Conservation (phyloP, 23 tunicate genomes). For the Botrylloides violaceus region DNA sequence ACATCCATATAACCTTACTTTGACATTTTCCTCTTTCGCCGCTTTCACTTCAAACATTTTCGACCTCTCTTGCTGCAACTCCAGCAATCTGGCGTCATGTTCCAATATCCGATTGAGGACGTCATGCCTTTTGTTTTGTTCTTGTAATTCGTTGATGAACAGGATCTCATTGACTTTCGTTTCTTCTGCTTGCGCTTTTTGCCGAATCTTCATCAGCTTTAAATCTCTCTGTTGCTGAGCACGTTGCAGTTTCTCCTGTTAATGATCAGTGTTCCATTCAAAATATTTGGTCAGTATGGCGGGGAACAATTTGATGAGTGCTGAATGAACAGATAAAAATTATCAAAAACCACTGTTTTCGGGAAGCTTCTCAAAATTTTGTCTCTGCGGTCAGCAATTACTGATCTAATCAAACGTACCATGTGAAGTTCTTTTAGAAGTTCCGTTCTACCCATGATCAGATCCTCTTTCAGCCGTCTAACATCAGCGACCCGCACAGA, state of each 20-base stretch:
- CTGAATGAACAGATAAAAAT: not conserved
- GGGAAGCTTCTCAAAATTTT: too few relatives aligned
- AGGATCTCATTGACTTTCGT: conserved; percentile 90
- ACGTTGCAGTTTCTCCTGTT: conserved; percentile 88
- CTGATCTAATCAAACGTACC: conserved; percentile 36
- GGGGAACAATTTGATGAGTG: too few relatives aligned
- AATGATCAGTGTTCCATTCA: too few relatives aligned
- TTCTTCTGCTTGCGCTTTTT: conserved; percentile 89
- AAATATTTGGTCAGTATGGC: too few relatives aligned
- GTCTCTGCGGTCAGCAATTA: too few relatives aligned
- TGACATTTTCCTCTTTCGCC: conserved; percentile 78
- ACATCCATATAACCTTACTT: too few relatives aligned
- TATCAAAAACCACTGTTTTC: not conserved
- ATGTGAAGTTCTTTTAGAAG: conserved; percentile 61
- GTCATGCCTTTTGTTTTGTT: conserved; percentile 89
- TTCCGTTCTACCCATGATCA: conserved; percentile 40
- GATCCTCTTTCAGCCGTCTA: conserved; percentile 65
- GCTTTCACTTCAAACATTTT: conserved; percentile 64
- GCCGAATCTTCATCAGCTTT: conserved; percentile 53
- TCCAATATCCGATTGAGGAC: conserved; percentile 74
- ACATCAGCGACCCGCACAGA: conserved; percentile 88
- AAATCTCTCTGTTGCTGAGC: conserved; percentile 87
- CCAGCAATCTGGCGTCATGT: conserved; percentile 76
- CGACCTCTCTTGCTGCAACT: conserved; percentile 60
- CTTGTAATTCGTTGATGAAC: conserved; percentile 94